Base-by-base conservation (phyloP, 2,888 invertebrate genomes). In the Eudemis profundana region DNA sequence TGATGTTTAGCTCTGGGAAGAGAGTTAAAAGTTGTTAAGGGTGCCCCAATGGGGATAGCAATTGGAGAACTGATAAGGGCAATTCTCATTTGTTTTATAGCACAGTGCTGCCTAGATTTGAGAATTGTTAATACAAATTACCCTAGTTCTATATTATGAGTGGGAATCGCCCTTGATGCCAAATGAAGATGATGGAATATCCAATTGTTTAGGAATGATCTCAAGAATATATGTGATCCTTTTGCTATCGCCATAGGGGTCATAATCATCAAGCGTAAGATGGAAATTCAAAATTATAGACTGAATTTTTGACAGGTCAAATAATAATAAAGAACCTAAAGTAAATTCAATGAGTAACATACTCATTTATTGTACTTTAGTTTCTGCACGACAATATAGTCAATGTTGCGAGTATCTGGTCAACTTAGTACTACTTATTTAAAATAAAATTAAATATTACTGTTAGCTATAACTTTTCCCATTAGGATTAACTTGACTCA, bases 181-280 rank as follows among this genome's bases (percentile, higher is more conserved):
- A 14, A 10, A 36, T 3, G n/a, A 17, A 42, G 42, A 21, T 7
- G 27, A n/a, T 7, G n/a, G 3, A 21, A 38, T 38, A 10, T 10
- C 40, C 23, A 53, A 15, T 23, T 47, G 7, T 7, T 10, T 2
- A 40, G 1, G 51, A 7, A 51, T 40, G 15, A 53, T 53, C 53
- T 53, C 40, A 53, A 51, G n/a, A 51, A 44, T 33, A 2, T 40
- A 3, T 38, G 36, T 51, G 36, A 51, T 14, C 21, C 23, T 15
- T 17, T 42, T 54, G 54, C 42, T 54, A 38, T 54, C 40, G 27
- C 42, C 17, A 42, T 54, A 42, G 27, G 54, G 27, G n/a, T n/a
- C n/a, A 33, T 8, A 10, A 8, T 42, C 1, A 14, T n/a, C 29
- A 15, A 3, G 0, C 17, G 21, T 10, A 17, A 38, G 17, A 17